A percentile compares a stretch with the other conserved stretches of the same genome.
phyloP scores from a whole-genome alignment of 2,797 vertebrate species.

The Acanthornis magna region DNA sequence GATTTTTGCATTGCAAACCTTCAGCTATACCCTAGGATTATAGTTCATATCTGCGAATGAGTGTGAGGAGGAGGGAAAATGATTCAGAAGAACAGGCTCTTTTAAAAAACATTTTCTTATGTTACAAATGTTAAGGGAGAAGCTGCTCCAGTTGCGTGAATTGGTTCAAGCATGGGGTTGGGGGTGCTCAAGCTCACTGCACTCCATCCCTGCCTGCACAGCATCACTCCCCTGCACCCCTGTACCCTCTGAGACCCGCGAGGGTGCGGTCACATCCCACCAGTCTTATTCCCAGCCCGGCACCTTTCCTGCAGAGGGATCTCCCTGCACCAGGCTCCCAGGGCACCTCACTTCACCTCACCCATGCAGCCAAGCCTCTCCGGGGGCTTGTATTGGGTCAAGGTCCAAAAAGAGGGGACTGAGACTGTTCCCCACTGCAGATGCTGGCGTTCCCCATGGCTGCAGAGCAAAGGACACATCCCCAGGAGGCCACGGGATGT shows the following conservation, averaged over 20 bases:
- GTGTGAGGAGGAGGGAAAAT: neutral
- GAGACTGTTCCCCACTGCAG: neutral
- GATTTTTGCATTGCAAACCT: neutral
- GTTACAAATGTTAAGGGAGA: neutral
- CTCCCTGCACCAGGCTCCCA: neutral
- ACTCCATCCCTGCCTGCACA: neutral
- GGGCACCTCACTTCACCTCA: neutral
- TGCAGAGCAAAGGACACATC: neutral
- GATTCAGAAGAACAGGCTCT: neutral
- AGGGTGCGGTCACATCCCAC: neutral
- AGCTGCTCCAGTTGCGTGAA: neutral
- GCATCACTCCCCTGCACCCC: neutral
- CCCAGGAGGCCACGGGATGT: neutral
- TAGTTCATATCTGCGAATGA: neutral
- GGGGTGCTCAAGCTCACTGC: neutral
- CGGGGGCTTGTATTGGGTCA: accelerated
- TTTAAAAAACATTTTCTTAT: neutral
- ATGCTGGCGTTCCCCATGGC: neutral
- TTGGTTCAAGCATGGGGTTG: accelerated
- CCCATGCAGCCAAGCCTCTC: neutral
- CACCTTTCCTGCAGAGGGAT: neutral
- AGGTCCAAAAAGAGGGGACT: neutral
- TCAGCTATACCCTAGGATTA: neutral
- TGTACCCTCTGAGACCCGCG: neutral
- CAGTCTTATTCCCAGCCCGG: accelerated